Conservation (phyloP, 1,140 invertebrate species). For the Drosophila dunni region DNA sequence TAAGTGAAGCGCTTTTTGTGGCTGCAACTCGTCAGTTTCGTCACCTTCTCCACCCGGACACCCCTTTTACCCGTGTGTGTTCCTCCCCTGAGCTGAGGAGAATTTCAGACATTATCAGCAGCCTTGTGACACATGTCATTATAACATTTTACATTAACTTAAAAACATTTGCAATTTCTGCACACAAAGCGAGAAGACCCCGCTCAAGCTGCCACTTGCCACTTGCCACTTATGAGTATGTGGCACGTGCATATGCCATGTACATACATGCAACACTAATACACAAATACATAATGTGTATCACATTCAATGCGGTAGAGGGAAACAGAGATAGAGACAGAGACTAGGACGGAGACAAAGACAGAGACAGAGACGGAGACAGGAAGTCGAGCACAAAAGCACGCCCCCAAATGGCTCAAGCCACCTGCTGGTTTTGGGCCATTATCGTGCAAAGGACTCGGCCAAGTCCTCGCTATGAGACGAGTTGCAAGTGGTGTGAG, state of each 20-base stretch:
- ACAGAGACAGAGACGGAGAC: constrained; percentile 50
- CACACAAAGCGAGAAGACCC: constrained; percentile 47
- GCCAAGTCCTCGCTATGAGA: constrained; percentile 23
- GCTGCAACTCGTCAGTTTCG: neutral
- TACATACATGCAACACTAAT: constrained; percentile 7
- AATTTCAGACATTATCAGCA: constrained; percentile 34
- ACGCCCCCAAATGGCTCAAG: constrained; percentile 55
- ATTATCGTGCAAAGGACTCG: constrained; percentile 49
- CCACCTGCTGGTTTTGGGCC: constrained; percentile 71
- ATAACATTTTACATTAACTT: constrained; percentile 80
- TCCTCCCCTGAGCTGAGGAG: neutral
- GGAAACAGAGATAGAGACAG: constrained; percentile 24
- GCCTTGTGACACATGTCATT: constrained; percentile 74
- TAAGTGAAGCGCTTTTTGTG: constrained; percentile 13
- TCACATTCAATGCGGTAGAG: constrained; percentile 22
- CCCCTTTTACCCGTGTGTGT: neutral
- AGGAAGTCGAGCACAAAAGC: constrained; percentile 48
- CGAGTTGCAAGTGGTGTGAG: constrained; percentile 15
- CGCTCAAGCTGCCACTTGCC: constrained; percentile 51
- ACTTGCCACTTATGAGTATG: constrained; percentile 73
- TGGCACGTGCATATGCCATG: constrained; percentile 59
- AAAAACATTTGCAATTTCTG: constrained; percentile 80
- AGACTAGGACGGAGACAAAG: neutral
- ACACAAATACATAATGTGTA: constrained; percentile 16
- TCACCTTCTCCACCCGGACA: neutral